Evolutionary conservation across 2,113 vertebrate species (phyloP).

Genomic region (Bombycilla garrulus): DNA sequence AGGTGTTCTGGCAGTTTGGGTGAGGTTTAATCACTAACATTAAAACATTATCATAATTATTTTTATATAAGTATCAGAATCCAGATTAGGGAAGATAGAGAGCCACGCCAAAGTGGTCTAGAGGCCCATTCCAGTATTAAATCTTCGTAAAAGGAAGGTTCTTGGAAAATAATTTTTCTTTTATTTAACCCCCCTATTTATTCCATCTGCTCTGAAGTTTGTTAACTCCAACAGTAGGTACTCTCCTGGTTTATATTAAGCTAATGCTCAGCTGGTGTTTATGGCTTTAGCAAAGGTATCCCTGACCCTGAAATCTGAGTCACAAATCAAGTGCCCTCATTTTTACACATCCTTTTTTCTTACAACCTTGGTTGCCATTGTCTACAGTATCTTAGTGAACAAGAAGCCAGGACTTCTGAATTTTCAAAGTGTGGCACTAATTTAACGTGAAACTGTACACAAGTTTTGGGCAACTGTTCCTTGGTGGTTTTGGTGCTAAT

Average conservation of each 20-base stretch:
- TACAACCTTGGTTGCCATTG: not conserved
- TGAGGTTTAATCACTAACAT: not conserved
- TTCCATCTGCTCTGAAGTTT: not conserved
- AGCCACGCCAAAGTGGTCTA: not conserved
- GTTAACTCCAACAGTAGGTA: not conserved
- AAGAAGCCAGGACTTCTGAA: not conserved
- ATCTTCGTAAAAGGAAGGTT: not conserved
- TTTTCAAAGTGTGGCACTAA: not conserved
- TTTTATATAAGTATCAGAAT: not conserved
- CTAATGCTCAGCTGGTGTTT: not conserved
- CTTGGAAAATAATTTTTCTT: not conserved
- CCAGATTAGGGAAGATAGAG: not conserved
- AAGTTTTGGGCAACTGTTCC: not conserved
- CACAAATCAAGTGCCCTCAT: not conserved
- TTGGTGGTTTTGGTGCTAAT: not conserved
- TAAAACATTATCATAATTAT: not conserved
- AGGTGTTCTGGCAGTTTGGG: not conserved
- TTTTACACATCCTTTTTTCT: not conserved
- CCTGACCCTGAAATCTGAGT: not conserved
- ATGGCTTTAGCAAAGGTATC: not conserved
- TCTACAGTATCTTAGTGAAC: not conserved
- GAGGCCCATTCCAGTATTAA: not conserved
- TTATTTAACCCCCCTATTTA: not conserved
- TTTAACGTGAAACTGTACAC: not conserved
- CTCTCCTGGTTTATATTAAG: not conserved